These are phyloP conservation scores for Vombatus ursinus DNA, from an alignment of 2,113 vertebrate species.

Conservation along the genomic window DNA sequence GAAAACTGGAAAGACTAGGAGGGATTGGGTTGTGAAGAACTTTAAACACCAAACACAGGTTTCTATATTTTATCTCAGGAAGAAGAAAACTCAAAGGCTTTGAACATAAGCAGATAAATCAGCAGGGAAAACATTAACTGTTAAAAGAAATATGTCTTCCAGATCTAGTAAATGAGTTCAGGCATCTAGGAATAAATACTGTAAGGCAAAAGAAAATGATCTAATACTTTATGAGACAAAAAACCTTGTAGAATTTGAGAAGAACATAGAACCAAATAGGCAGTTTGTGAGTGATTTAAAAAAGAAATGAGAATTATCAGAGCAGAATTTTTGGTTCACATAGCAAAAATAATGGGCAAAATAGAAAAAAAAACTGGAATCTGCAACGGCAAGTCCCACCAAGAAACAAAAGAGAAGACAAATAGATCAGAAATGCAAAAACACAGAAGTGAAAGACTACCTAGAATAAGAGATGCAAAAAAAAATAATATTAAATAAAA, in stretches of 20 bases:
- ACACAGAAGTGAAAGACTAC: not conserved
- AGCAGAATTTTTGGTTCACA: not conserved
- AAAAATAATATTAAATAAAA: not conserved
- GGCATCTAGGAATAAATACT: not conserved
- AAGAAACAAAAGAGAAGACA: not conserved
- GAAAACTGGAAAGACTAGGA: not conserved
- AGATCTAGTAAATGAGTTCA: not conserved
- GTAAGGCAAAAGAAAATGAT: not conserved
- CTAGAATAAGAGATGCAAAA: not conserved
- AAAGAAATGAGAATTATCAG: not conserved
- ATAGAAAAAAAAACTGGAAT: not conserved
- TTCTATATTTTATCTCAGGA: not conserved
- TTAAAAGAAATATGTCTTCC: not conserved
- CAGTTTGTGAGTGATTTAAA: not conserved
- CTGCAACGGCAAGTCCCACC: not conserved
- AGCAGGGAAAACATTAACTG: not conserved
- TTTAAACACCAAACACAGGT: not conserved
- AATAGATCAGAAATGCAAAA: not conserved
- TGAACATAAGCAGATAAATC: not conserved
- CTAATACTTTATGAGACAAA: not conserved
- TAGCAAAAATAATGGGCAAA: not conserved
- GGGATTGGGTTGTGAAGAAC: not conserved
- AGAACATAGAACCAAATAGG: not conserved
- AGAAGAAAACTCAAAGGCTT: not conserved
- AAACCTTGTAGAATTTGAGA: not conserved